A percentile compares a stretch with the other conserved stretches of the same genome.
These are phyloP conservation scores for Haliclona indistincta DNA, from an alignment of 37 sponge, comb jelly and placozoan genomes.

Conservation along the genomic window DNA sequence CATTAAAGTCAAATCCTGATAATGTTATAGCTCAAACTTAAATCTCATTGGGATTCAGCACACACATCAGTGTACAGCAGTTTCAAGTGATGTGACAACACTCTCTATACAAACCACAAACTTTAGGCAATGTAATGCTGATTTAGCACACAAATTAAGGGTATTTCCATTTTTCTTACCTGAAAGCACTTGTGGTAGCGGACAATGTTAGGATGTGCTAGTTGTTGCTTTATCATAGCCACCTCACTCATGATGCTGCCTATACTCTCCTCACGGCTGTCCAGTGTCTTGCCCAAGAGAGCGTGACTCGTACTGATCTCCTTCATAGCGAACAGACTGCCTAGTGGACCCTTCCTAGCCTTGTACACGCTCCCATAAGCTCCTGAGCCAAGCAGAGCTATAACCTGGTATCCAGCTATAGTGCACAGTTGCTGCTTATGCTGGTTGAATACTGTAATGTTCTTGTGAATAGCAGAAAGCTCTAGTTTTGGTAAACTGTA, in stretches of 20 bases:
- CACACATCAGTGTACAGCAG: no score
- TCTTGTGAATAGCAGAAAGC: slow-evolving; percentile 8
- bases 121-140: no score
- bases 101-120: no score
- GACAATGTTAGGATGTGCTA: slow-evolving; percentile 72
- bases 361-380: slow-evolving; percentile 94
- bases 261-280: slow-evolving; percentile 53
- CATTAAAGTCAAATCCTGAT: no score
- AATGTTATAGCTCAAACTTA: no score
- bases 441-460: slow-evolving; percentile 51
- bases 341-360: slow-evolving; percentile 18
- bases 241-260: slow-evolving; percentile 75
- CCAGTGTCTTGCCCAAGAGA: slow-evolving; percentile 59
- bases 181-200: slow-evolving; percentile 82
- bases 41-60: no score
- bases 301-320: slow-evolving; percentile 68
- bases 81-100: no score
- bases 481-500: slow-evolving; percentile 63
- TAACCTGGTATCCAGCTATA: slow-evolving; percentile 65
- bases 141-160: neutral
- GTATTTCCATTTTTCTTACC: neutral
- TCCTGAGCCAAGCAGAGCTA: slow-evolving; percentile 84
- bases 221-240: slow-evolving; percentile 77
- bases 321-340: neutral
- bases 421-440: slow-evolving; percentile 55